A percentile compares a stretch with the other conserved stretches of the same genome.
These are phyloP conservation scores for Gorsachius goisagi DNA, from an alignment of 2,113 vertebrate genomes.

Conservation along the genomic window DNA sequence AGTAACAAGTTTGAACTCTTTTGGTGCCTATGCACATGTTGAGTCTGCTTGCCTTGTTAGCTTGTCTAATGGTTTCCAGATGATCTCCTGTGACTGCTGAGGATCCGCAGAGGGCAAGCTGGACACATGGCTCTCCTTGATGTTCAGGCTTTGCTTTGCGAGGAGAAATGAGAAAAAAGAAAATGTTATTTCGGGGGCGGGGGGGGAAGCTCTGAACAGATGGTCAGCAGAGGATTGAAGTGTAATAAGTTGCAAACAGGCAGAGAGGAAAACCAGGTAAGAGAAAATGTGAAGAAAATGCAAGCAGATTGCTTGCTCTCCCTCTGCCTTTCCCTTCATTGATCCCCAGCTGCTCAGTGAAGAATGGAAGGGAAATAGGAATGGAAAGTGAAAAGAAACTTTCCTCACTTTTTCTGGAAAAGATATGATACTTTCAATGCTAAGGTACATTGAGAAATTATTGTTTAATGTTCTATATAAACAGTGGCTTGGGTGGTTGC, in stretches of 20 bases:
- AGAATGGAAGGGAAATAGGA: neutral
- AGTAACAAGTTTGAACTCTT: constrained; percentile 13
- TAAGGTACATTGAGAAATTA: neutral
- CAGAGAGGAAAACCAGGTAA: neutral
- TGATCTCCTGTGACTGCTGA: constrained; percentile 33
- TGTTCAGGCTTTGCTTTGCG: neutral
- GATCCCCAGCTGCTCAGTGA: neutral
- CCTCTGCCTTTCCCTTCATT: neutral
- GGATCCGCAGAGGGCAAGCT: neutral
- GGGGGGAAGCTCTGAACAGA: neutral
- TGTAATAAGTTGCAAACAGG: neutral
- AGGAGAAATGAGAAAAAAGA: neutral
- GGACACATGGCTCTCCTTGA: constrained; percentile 19
- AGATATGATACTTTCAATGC: neutral
- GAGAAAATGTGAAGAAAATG: neutral
- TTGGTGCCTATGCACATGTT: neutral
- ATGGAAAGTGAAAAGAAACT: neutral
- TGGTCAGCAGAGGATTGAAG: neutral
- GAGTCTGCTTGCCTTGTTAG: neutral
- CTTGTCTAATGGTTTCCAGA: constrained; percentile 30
- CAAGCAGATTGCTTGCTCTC: neutral
- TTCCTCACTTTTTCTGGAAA: neutral
- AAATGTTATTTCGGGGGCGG: neutral
- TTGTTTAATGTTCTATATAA: neutral
- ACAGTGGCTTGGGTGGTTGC: neutral